These are phyloP conservation scores for Talpa occidentalis DNA, from an alignment of 2,113 vertebrate species.

Conservation along the genomic window DNA sequence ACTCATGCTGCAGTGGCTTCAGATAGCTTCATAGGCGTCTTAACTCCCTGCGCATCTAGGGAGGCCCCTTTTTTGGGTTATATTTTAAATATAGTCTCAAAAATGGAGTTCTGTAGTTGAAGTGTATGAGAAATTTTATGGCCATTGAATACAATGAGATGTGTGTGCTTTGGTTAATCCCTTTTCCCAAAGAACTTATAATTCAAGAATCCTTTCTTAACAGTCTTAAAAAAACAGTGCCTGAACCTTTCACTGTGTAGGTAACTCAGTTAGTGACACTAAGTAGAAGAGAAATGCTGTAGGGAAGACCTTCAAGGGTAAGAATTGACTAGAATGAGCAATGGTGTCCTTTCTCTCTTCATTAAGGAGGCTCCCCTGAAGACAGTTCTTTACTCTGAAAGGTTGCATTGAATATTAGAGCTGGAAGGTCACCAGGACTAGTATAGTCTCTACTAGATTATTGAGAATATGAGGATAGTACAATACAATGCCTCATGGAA, in stretches of 20 bases:
- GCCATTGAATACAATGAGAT: background rate
- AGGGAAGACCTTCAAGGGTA: background rate
- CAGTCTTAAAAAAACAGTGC: background rate
- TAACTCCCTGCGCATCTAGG: too few species aligned
- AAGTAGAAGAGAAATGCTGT: background rate
- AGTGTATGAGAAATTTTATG: background rate
- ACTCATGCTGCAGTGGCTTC: too few species aligned
- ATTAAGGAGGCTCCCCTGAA: background rate
- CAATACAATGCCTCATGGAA: background rate
- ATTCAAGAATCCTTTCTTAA: background rate
- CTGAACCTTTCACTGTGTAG: background rate
- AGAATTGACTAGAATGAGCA: background rate
- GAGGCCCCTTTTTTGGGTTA: background rate
- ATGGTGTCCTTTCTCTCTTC: background rate
- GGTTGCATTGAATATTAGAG: background rate
- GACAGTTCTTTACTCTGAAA: background rate
- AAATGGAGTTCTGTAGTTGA: constrained; percentile 41
- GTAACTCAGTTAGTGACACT: background rate
- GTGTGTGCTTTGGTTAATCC: background rate
- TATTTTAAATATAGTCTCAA: background rate
- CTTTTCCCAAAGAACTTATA: background rate
- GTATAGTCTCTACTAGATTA: background rate
- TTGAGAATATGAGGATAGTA: background rate
- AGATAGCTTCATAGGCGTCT: too few species aligned
- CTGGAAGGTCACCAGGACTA: background rate